A percentile compares a stretch with the other conserved stretches of the same genome.
phyloP scores from a whole-genome alignment of 2,113 vertebrate genomes.

The Phasianus colchicus region DNA sequence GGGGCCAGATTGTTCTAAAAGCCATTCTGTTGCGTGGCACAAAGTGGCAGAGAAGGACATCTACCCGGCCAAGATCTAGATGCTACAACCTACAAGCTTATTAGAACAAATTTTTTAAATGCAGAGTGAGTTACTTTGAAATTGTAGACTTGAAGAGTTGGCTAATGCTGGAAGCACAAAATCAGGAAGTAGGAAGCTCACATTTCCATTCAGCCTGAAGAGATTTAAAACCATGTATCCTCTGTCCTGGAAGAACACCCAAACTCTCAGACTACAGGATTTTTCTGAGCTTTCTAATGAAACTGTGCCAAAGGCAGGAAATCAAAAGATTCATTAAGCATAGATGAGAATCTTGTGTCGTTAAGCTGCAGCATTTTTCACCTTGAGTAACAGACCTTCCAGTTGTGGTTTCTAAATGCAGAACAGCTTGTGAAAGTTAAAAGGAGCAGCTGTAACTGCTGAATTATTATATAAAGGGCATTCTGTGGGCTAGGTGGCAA shows the following conservation, averaged over 20 bases:
- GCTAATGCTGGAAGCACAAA: neutral
- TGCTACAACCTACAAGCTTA: neutral
- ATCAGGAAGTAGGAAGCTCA: neutral
- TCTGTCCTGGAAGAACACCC: neutral
- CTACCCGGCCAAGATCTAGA: neutral
- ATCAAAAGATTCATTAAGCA: constrained; percentile 19
- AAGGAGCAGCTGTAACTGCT: neutral
- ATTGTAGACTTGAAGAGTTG: neutral
- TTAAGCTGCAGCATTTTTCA: constrained; percentile 22
- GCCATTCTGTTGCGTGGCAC: neutral
- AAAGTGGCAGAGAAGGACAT: neutral
- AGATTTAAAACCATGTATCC: neutral
- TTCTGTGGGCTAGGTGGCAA: neutral
- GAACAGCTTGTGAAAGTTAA: constrained; percentile 10
- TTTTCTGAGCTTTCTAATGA: neutral
- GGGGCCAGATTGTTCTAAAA: neutral
- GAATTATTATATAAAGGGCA: neutral
- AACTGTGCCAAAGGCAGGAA: neutral
- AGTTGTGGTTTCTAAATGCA: constrained; percentile 10
- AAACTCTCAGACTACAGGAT: neutral
- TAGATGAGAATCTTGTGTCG: neutral
- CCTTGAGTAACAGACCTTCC: constrained; percentile 16
- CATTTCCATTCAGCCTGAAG: neutral
- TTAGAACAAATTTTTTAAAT: neutral
- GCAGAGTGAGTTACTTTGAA: neutral